Evolutionary conservation across 2,888 invertebrate species (phyloP).

Genomic region (Epistrophe grossulariae): DNA sequence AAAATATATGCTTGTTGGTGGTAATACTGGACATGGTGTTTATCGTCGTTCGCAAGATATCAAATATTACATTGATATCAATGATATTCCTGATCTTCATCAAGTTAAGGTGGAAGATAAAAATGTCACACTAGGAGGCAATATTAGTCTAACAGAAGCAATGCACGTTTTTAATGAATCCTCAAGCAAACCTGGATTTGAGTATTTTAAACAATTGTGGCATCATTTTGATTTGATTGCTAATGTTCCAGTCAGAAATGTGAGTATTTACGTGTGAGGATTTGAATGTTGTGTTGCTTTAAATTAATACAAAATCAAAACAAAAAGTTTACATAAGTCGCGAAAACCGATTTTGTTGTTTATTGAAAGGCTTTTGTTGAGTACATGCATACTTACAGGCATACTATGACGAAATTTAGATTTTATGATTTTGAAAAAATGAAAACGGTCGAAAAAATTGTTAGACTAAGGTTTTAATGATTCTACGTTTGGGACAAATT

Average conservation of each 20-base stretch:
- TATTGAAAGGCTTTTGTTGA: too few relatives aligned
- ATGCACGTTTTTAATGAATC: conserved; percentile 84
- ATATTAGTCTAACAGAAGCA: conserved; percentile 85
- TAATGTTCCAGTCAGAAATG: conserved; percentile 88
- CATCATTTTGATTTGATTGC: conserved; percentile 88
- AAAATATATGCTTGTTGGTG: conserved; percentile 88
- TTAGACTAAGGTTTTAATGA: too few relatives aligned
- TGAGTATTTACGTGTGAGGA: conserved; percentile 81
- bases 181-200: conserved; percentile 84
- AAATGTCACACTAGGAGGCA: conserved; percentile 79
- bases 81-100: conserved; percentile 86
- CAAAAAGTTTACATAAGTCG: too few relatives aligned
- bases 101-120: conserved; percentile 50
- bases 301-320: too few relatives aligned
- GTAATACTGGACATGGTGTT: conserved; percentile 91
- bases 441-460: too few relatives aligned
- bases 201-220: conserved; percentile 84
- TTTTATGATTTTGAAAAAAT: too few relatives aligned
- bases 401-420: too few relatives aligned
- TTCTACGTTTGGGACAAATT: too few relatives aligned
- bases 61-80: conserved; percentile 87
- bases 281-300: not conserved
- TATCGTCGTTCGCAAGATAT: conserved; percentile 81
- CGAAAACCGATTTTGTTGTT: too few relatives aligned
- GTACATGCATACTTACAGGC: too few relatives aligned